Percentiles rank a stretch among this genome's conserved stretches.
These are phyloP conservation scores for Julus scandinavius DNA, from an alignment of 2,888 invertebrate species.

Conservation along the genomic window DNA sequence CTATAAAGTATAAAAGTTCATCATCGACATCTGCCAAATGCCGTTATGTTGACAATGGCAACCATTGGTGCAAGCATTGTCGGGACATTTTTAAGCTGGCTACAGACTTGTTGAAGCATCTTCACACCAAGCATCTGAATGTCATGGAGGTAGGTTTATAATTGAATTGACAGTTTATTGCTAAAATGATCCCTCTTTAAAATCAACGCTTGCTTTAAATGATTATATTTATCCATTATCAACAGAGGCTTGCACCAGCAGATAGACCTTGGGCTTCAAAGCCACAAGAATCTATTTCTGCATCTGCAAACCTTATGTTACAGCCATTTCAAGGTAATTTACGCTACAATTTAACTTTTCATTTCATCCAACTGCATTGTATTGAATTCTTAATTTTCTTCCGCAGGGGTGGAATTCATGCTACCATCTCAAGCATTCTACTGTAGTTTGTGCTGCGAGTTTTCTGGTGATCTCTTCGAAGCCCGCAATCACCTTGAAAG, in stretches of 20 bases:
- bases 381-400: conserved; percentile 12
- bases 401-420: conserved; percentile 64
- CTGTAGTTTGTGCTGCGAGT: conserved; percentile 63
- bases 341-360: not conserved
- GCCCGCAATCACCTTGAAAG: conserved; percentile 63
- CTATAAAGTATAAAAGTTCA: not conserved
- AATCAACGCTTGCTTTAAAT: not conserved
- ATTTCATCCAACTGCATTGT: not conserved
- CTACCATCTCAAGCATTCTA: conserved; percentile 62
- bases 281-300: conserved; percentile 26
- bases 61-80: conserved; percentile 65
- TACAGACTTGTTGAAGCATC: conserved; percentile 59
- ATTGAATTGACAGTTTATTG: no score
- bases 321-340: conserved; percentile 48
- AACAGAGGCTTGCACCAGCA: conserved; percentile 16
- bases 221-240: not conserved
- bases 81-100: conserved; percentile 59
- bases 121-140: conserved; percentile 57
- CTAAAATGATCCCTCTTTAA: not conserved
- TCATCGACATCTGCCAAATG: conserved; percentile 54
- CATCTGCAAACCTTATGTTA: not conserved
- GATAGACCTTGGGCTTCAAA: conserved; percentile 44
- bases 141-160: conserved; percentile 28
- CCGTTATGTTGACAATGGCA: conserved; percentile 64
- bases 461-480: conserved; percentile 62